These are phyloP conservation scores for Macrobrachium nipponense DNA, from an alignment of 1,140 invertebrate species.

Conservation along the genomic window DNA sequence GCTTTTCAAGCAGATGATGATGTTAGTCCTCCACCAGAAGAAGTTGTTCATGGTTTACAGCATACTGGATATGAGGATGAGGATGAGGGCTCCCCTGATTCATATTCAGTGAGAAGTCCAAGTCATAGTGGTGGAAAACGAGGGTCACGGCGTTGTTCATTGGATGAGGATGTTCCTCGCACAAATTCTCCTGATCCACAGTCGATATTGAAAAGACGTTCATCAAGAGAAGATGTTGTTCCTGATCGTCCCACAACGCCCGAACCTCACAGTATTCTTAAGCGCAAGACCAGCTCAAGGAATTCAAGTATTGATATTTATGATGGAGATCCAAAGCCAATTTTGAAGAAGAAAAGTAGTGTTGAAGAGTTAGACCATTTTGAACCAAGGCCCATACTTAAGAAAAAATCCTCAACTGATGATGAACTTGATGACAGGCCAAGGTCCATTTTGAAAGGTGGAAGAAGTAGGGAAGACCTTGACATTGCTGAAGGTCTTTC, in stretches of 20 bases:
- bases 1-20: constrained; percentile 29
- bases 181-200: constrained; percentile 70
- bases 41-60: constrained; percentile 40
- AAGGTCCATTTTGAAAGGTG: constrained; percentile 83
- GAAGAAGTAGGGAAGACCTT: constrained; percentile 72
- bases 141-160: constrained; percentile 48
- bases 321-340: constrained; percentile 76
- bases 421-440: constrained; percentile 78
- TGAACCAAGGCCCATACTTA: constrained; percentile 80
- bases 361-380: constrained; percentile 60
- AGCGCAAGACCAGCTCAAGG: constrained; percentile 68
- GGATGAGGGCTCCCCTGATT: constrained; percentile 40
- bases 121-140: constrained; percentile 34
- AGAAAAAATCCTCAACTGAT: constrained; percentile 85
- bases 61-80: constrained; percentile 39
- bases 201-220: constrained; percentile 78
- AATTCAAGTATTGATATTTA: constrained; percentile 59
- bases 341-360: constrained; percentile 80
- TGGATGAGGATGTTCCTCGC: constrained; percentile 41
- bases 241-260: constrained; percentile 70
- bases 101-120: constrained; percentile 37
- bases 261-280: constrained; percentile 64
- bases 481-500: constrained; percentile 54
- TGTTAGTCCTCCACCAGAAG: constrained; percentile 39
- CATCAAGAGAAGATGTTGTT: constrained; percentile 73